phyloP scores from a whole-genome alignment of 2,113 vertebrate genomes.

The Rhinoderma darwinii region DNA sequence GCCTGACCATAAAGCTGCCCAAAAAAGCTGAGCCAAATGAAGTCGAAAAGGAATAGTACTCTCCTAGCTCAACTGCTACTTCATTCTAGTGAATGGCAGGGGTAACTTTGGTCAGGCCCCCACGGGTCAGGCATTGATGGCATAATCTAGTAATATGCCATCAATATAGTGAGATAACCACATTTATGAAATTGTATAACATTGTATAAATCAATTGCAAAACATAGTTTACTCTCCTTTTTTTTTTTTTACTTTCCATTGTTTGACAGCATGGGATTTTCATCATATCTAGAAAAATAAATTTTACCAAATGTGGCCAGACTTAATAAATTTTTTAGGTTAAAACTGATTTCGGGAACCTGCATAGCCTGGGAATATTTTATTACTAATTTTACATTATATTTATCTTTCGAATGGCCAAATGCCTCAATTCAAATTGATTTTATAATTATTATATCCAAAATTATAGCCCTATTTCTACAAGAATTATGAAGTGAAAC shows the following conservation, averaged over 20 bases:
- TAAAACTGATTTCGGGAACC: not conserved
- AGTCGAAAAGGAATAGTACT: too few relatives aligned
- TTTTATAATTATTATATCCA: constrained; percentile 1
- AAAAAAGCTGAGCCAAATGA: too few relatives aligned
- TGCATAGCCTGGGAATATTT: not conserved
- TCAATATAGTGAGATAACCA: too few relatives aligned
- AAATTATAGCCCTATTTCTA: not conserved
- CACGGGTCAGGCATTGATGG: not conserved
- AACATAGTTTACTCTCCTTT: not conserved
- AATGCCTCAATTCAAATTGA: not conserved
- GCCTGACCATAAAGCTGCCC: too few relatives aligned
- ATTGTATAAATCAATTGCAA: too few relatives aligned
- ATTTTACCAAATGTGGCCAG: too few relatives aligned
- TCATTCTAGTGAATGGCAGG: not conserved
- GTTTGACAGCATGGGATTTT: too few relatives aligned
- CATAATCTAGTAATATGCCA: too few relatives aligned
- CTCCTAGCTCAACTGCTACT: too few relatives aligned
- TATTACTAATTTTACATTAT: not conserved
- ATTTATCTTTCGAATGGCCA: not conserved
- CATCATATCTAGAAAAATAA: too few relatives aligned
- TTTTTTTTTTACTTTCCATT: too few relatives aligned
- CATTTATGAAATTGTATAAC: too few relatives aligned
- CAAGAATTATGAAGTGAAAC: constrained; percentile 61
- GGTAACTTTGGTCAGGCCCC: not conserved
- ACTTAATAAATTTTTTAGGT: not conserved